Percentiles rank a stretch among this genome's conserved stretches.
These are phyloP conservation scores for Merluccius polli DNA, from an alignment of 2,797 vertebrate species.

Conservation along the genomic window DNA sequence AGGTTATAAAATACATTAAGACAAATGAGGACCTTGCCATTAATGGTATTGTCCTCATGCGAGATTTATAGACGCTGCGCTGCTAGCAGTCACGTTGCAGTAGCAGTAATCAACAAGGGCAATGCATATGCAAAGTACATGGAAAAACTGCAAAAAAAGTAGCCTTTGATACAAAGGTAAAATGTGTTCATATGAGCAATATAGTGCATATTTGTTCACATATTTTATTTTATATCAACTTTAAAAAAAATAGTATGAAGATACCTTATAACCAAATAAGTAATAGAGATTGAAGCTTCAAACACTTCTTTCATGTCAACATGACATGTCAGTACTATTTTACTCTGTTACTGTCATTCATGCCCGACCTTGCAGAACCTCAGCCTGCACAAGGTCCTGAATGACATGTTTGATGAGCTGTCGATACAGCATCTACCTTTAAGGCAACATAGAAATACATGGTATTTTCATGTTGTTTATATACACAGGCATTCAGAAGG, in stretches of 20 bases:
- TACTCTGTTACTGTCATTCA: neutral
- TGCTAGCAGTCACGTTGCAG: neutral
- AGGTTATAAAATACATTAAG: slow-evolving; percentile 3
- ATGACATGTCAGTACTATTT: neutral
- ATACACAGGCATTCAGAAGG: neutral
- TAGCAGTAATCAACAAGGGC: neutral
- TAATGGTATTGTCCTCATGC: neutral
- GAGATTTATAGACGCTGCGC: neutral
- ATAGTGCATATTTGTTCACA: neutral
- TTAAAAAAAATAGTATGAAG: neutral
- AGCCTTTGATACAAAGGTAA: neutral
- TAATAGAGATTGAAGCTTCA: neutral
- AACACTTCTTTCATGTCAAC: neutral
- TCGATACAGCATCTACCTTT: neutral
- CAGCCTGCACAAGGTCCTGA: too few species aligned
- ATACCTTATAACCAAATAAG: neutral
- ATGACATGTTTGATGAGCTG: neutral
- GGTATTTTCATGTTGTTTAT: too few species aligned
- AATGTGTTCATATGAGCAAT: neutral
- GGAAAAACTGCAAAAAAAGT: neutral
- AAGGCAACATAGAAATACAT: neutral
- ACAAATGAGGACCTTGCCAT: neutral
- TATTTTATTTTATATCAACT: neutral
- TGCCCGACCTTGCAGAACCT: neutral
- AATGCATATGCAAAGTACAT: neutral